Conservation (phyloP, 2,113 vertebrate species). For the Cinclus cinclus region DNA sequence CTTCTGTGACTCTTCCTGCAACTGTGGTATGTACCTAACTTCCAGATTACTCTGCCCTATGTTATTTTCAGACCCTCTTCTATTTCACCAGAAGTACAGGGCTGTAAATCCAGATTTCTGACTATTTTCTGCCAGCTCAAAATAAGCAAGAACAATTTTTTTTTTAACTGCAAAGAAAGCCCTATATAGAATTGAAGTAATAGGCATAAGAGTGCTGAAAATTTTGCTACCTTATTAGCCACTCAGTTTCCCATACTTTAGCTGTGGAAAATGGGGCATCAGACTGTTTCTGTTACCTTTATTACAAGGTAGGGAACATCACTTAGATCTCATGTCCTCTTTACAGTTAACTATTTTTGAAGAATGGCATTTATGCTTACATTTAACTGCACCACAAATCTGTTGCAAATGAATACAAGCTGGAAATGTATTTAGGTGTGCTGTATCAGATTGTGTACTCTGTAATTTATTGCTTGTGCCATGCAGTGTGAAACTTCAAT, state of each 20-base stretch:
- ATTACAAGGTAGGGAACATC: background rate
- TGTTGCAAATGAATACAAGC: background rate
- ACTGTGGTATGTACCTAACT: background rate
- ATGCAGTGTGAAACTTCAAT: background rate
- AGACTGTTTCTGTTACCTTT: background rate
- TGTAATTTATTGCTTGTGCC: background rate
- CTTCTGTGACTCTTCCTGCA: conserved; percentile 11
- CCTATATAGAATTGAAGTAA: background rate
- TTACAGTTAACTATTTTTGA: background rate
- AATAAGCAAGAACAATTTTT: background rate
- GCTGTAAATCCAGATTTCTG: background rate
- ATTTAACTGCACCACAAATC: background rate
- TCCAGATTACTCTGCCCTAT: conserved; percentile 13
- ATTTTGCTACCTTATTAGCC: background rate
- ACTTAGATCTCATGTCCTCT: background rate
- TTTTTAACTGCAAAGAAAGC: background rate
- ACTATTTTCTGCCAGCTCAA: background rate
- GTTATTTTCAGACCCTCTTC: background rate
- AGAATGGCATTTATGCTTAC: background rate
- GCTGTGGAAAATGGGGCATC: background rate
- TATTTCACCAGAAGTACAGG: background rate
- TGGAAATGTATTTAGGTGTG: background rate
- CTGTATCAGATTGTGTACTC: background rate
- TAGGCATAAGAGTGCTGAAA: background rate
- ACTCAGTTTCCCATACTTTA: background rate